Percentiles rank a stretch among this genome's conserved stretches.
Evolutionary conservation across 2,113 vertebrate species (phyloP).

Genomic region (Nothocercus julius): DNA sequence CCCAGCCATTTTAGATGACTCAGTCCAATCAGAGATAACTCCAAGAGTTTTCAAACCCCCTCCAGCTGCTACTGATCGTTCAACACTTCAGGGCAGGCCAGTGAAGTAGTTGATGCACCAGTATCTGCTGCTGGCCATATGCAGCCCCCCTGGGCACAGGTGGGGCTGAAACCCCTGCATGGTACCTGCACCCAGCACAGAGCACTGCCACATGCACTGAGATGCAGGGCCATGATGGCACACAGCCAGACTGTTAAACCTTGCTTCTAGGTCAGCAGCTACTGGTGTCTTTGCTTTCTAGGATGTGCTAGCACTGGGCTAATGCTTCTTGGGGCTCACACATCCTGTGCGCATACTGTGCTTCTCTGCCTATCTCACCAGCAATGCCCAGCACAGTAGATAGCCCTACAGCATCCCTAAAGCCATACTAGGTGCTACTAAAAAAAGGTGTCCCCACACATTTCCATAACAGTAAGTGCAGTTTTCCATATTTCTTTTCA

Average conservation of each 20-base stretch:
- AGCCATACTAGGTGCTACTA: neutral
- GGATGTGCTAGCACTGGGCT: neutral
- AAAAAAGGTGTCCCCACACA: neutral
- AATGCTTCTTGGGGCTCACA: neutral
- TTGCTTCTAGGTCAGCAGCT: neutral
- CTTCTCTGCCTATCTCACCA: neutral
- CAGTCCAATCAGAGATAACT: neutral
- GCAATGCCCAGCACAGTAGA: neutral
- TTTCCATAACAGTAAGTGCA: neutral
- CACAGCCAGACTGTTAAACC: neutral
- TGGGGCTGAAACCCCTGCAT: neutral
- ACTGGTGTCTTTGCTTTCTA: neutral
- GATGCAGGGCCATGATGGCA: neutral
- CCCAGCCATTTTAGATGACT: neutral
- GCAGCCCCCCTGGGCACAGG: neutral
- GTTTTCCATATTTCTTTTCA: neutral
- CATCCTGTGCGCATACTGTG: neutral
- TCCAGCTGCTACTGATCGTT: neutral
- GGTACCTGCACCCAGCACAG: fast-evolving
- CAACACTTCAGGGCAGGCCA: too few species aligned
- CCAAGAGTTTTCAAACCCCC: neutral
- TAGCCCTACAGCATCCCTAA: neutral
- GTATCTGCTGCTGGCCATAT: too few species aligned
- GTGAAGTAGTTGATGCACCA: too few species aligned
- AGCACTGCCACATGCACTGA: neutral